Evolutionary conservation across 2,888 invertebrate genomes (phyloP), one percentile per base, ranked within the genome.

Genomic region (Lasioglossum figueresi): DNA sequence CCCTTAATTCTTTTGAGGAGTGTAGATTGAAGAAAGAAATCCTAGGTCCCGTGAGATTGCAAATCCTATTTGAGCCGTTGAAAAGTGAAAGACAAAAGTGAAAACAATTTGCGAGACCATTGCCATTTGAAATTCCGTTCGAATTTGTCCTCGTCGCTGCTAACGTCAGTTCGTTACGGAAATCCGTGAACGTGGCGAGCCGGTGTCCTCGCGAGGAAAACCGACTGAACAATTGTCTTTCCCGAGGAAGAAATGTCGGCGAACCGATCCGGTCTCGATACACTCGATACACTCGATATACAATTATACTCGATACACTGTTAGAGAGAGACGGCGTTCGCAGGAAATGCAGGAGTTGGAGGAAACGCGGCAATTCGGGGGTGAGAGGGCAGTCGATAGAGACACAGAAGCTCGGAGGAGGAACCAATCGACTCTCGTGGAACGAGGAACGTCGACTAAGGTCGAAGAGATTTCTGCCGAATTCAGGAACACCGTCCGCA

Each of bases 311-410:
- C 14, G 37, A 68, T 40, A 63, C 63, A 16, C 63, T 14, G 34
- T 68, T 37, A 45, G 6, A 6, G 23, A 14, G 31, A 4, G 31
- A 12, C n/a, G 1, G 45, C 45, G 45, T 66, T n/a, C 63, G 40
- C 63, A 43, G 40, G 31, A 63, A 76, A 43, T 40, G 14, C 43
- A n/a, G 45, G 66, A 34, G 37, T 37, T 66, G 19, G 4, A n/a
- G 63, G 4, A 34, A 48, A 48, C 34, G 23, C 76, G 59, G 43
- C 1, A 1, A 66, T 66, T 52, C n/a, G 66, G 23, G 23, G n/a
- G 14, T 16, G 27, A 59, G 27, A 27, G 59, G 59, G 12, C 59
- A 34, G 45, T 66, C 76, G 66, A 76, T 66, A 45, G 43, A 76
- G 34, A 66, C 34, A 8, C 45, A 31, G 45, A 23, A 68, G 37